A percentile compares a stretch with the other conserved stretches of the same genome.
phyloP scores from a whole-genome alignment of 1,140 invertebrate species.

The Euschistus heros region DNA sequence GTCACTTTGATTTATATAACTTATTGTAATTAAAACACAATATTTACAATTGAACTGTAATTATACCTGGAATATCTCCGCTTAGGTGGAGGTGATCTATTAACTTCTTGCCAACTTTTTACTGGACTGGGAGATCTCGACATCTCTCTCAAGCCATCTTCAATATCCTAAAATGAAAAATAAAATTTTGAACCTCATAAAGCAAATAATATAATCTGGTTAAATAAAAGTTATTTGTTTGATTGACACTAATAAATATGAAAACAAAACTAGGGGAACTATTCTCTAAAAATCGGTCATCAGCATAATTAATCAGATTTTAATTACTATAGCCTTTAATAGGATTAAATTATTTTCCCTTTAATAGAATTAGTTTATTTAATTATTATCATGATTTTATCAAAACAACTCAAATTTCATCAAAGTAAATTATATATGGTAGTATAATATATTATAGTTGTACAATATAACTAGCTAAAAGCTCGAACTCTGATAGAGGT shows the following conservation, averaged over 20 bases:
- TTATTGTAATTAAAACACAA: slow-evolving; percentile 7
- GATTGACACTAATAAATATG: background rate
- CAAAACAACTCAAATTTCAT: too few relatives aligned
- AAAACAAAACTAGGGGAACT: too few relatives aligned
- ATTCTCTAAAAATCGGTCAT: too few relatives aligned
- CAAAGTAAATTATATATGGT: too few relatives aligned
- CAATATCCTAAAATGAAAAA: slow-evolving; percentile 49
- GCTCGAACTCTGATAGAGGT: too few relatives aligned
- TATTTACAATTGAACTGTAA: background rate
- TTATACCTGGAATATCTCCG: slow-evolving; percentile 54
- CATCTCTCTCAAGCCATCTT: slow-evolving; percentile 51
- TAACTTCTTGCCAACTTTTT: slow-evolving; percentile 45
- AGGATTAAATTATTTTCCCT: too few relatives aligned
- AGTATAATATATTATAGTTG: too few relatives aligned
- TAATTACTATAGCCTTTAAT: too few relatives aligned
- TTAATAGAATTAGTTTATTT: too few relatives aligned
- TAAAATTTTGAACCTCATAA: background rate
- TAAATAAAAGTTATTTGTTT: background rate
- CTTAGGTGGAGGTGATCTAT: slow-evolving; percentile 51
- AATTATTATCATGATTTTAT: too few relatives aligned
- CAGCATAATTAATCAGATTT: too few relatives aligned
- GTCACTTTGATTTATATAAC: background rate
- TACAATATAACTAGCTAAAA: too few relatives aligned
- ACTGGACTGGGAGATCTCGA: slow-evolving; percentile 67
- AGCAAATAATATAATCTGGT: background rate